These are phyloP conservation scores for Hypena proboscidalis DNA, from an alignment of 2,888 invertebrate species.

Conservation along the genomic window DNA sequence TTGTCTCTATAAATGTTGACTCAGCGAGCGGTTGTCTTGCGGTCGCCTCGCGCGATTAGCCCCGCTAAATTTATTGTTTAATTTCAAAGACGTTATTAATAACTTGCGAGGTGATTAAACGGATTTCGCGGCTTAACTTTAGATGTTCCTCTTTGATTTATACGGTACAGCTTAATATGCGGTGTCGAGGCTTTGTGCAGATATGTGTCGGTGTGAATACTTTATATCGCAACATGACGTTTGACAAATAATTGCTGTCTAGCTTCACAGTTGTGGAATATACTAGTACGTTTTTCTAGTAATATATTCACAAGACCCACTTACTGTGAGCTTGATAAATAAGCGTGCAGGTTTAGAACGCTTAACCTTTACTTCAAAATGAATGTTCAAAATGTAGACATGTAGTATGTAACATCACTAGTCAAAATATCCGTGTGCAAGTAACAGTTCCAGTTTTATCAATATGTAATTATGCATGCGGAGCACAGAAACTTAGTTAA, in stretches of 20 bases:
- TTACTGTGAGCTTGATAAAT: constrained; percentile 25
- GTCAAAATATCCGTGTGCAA: constrained; percentile 7
- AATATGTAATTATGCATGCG: constrained; percentile 47
- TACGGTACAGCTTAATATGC: constrained; percentile 65
- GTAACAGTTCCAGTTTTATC: constrained; percentile 32
- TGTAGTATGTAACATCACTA: no score
- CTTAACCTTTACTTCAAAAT: constrained; percentile 4
- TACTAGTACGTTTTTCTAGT: constrained; percentile 8
- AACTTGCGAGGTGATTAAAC: constrained; percentile 81
- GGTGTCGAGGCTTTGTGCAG: constrained; percentile 58
- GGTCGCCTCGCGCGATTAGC: constrained; percentile 82
- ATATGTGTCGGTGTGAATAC: constrained; percentile 47
- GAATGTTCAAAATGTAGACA: neutral
- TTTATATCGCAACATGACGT: constrained; percentile 40
- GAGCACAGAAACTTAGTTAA: constrained; percentile 77
- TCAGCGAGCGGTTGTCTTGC: constrained; percentile 75
- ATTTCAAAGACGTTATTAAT: constrained; percentile 84
- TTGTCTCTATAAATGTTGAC: constrained; percentile 86
- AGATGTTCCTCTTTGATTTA: constrained; percentile 78
- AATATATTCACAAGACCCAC: constrained; percentile 23
- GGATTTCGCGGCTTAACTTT: constrained; percentile 74
- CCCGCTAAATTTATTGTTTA: constrained; percentile 83
- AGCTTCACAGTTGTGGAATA: constrained; percentile 25
- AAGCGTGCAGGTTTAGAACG: constrained; percentile 14
- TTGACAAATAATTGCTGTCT: constrained; percentile 32